Evolutionary conservation across 2,797 vertebrate species (phyloP).

Genomic region (Galagoides demidoff): DNA sequence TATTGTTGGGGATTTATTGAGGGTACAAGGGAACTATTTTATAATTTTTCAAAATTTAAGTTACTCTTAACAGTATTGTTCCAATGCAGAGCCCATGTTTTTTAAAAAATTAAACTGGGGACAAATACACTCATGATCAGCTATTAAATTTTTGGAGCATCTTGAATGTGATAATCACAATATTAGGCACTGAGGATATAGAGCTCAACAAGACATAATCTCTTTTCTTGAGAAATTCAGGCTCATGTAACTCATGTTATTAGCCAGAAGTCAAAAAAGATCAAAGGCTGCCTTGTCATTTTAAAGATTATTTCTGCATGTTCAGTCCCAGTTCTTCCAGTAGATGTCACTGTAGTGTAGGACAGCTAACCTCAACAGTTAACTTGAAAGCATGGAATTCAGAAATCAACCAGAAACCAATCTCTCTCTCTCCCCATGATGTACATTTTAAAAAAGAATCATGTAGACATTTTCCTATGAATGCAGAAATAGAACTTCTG

Average conservation of each 20-base stretch:
- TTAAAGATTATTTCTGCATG: background rate
- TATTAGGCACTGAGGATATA: background rate
- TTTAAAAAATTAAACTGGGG: background rate
- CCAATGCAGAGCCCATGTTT: background rate
- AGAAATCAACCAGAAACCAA: background rate
- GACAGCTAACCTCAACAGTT: background rate
- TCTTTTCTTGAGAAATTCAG: background rate
- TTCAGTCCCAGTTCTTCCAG: slow-evolving; percentile 51
- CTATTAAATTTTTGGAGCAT: background rate
- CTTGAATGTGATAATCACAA: background rate
- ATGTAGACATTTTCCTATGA: background rate
- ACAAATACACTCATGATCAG: background rate
- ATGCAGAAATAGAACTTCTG: background rate
- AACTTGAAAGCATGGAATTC: background rate
- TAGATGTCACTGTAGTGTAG: slow-evolving; percentile 54
- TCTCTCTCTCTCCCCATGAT: background rate
- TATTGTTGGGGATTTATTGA: background rate
- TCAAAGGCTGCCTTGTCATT: background rate
- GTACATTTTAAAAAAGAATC: background rate
- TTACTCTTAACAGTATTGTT: background rate
- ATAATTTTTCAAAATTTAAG: background rate
- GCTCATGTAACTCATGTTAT: background rate
- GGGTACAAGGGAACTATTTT: background rate
- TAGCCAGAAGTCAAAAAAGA: background rate
- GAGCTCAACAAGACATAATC: background rate